These are phyloP conservation scores for Chymomyza procnemis DNA, from an alignment of 2,888 invertebrate species.

Conservation along the genomic window DNA sequence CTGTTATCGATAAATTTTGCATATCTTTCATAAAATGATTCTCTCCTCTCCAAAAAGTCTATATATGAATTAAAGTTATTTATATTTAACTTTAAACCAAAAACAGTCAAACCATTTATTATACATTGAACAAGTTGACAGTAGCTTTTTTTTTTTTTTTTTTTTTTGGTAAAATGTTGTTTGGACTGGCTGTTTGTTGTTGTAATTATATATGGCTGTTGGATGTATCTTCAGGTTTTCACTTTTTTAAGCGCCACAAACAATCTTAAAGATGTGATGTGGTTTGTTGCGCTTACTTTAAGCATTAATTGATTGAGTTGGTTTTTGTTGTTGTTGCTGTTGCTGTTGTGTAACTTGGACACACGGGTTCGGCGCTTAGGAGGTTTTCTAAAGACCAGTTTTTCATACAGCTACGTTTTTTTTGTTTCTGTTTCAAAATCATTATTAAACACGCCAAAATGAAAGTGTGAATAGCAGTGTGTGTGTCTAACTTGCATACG, in stretches of 20 bases:
- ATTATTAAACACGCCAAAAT: constrained; percentile 59
- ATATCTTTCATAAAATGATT: not conserved
- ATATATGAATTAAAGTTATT: not conserved
- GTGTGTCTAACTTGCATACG: not conserved
- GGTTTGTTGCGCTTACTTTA: constrained; percentile 34
- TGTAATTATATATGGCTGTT: constrained; percentile 1
- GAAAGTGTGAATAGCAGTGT: constrained; percentile 45
- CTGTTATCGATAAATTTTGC: not conserved
- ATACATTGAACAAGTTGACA: not conserved
- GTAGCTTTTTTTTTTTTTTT: not conserved
- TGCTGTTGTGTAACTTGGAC: constrained; percentile 41
- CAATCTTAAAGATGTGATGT: constrained; percentile 27
- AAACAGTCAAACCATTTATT: not conserved
- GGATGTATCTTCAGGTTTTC: constrained; percentile 40
- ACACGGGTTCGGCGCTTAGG: constrained; percentile 20
- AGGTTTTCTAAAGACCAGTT: not conserved
- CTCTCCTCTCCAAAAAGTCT: not conserved
- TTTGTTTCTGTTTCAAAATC: constrained; percentile 39
- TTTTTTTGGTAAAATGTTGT: not conserved
- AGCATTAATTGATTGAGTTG: constrained; percentile 66
- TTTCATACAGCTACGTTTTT: constrained; percentile 13
- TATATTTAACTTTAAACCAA: not conserved
- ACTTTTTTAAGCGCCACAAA: constrained; percentile 30
- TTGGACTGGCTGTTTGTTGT: not conserved
- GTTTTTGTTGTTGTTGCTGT: constrained; percentile 21